A percentile compares a stretch with the other conserved stretches of the same genome.
Evolutionary conservation across 2,113 vertebrate genomes (phyloP).

Genomic region (Cranoglanis bouderius): DNA sequence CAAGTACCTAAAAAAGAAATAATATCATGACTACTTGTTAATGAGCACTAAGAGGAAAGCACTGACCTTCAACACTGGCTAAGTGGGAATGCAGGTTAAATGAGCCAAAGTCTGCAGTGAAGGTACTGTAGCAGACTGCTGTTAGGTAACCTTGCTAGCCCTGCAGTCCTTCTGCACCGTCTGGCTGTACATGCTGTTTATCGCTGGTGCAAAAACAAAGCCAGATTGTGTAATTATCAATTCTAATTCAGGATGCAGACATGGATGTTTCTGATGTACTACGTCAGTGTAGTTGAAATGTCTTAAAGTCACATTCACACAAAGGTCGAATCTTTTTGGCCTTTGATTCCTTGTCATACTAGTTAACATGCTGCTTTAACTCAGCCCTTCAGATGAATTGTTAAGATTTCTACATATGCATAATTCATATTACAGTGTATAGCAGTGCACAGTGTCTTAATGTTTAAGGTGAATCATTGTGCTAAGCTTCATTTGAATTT

Average conservation of each 20-base stretch:
- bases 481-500: constrained; percentile 3
- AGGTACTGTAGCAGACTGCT: constrained; percentile 10
- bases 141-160: constrained; percentile 39
- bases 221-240: constrained; percentile 54
- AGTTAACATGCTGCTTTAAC: constrained; percentile 13
- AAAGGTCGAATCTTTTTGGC: constrained; percentile 8
- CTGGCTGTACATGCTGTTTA: constrained; percentile 53
- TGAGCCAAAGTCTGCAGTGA: constrained; percentile 9
- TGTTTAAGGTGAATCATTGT: constrained; percentile 25
- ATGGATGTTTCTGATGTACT: constrained; percentile 37
- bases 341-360: constrained; percentile 23
- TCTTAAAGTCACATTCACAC: constrained; percentile 53
- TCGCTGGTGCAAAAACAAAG: constrained; percentile 49
- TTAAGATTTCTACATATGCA: neutral
- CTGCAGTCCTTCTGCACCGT: constrained; percentile 36
- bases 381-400: neutral
- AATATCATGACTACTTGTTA: constrained; percentile 9
- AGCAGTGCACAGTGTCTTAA: neutral
- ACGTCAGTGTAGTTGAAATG: constrained; percentile 53
- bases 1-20: constrained; percentile 14
- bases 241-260: constrained; percentile 50
- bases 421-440: neutral
- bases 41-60: constrained; percentile 6
- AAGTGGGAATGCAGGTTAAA: constrained; percentile 28
- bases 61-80: constrained; percentile 31